Evolutionary conservation across 2,113 vertebrate species (phyloP).

Genomic region (Amblyornis subalaris): DNA sequence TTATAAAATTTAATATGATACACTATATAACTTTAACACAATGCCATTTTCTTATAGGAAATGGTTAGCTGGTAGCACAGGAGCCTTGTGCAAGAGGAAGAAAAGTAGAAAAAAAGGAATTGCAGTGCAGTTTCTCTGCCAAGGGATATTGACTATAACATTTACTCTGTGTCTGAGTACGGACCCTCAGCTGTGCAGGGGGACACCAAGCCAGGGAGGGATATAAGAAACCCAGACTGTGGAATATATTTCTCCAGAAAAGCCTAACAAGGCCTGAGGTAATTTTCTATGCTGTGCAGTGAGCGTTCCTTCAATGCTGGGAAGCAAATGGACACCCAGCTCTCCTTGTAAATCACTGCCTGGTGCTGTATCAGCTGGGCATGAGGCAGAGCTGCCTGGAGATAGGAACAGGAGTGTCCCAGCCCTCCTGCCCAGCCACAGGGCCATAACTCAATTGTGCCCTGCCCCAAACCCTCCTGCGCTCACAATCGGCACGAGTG

Average conservation of each 20-base stretch:
- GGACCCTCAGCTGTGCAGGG: not conserved
- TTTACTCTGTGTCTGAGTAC: not conserved
- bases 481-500: not conserved
- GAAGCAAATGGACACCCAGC: not conserved
- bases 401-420: not conserved
- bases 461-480: not conserved
- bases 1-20: constrained; percentile 63
- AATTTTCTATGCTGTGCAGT: not conserved
- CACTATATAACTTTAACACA: constrained; percentile 60
- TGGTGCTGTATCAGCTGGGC: not conserved
- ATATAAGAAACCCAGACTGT: not conserved
- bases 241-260: not conserved
- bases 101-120: not conserved
- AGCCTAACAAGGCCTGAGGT: not conserved
- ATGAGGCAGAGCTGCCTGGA: not conserved
- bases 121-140: not conserved
- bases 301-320: not conserved
- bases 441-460: not conserved
- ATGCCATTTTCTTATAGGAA: constrained; percentile 40
- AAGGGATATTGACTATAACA: not conserved
- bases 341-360: not conserved
- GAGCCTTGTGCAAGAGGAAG: not conserved
- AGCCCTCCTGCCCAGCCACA: not conserved
- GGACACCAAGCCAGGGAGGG: not conserved
- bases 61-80: not conserved